Conservation (phyloP, 2,113 vertebrate species). For the Perca schrenkii region DNA sequence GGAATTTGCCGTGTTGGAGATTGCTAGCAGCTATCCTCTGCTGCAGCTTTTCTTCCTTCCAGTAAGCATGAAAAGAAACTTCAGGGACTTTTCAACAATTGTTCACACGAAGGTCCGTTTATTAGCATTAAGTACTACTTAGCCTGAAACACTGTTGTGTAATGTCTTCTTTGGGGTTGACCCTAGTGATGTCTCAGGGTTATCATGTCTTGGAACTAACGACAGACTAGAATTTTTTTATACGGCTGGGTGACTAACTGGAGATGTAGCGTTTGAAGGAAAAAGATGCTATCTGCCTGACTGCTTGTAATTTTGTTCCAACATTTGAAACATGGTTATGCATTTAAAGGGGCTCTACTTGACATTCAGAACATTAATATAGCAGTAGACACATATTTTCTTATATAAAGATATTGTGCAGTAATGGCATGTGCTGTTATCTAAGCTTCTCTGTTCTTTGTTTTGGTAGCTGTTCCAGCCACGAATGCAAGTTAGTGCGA, state of each 20-base stretch:
- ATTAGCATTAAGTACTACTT: neutral
- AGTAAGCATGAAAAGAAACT: neutral
- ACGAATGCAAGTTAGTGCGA: too few relatives aligned
- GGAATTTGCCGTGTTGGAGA: conserved; percentile 26
- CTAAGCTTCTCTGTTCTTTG: too few relatives aligned
- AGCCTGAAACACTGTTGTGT: neutral
- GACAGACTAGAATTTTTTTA: neutral
- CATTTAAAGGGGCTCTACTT: conserved; percentile 16
- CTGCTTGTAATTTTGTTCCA: conserved; percentile 5
- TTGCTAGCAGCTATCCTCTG: conserved; percentile 21
- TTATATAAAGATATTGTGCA: too few relatives aligned
- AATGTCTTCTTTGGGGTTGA: neutral
- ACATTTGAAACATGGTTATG: conserved; percentile 29
- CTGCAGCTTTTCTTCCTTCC: conserved; percentile 16
- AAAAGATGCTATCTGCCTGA: neutral
- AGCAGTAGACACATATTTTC: too few relatives aligned
- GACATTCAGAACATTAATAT: too few relatives aligned
- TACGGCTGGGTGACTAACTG: neutral
- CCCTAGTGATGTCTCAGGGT: neutral
- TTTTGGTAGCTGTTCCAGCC: too few relatives aligned
- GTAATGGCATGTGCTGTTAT: too few relatives aligned
- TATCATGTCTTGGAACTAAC: neutral
- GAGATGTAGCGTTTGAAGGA: neutral
- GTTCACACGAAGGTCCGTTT: neutral
- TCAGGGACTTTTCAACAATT: neutral